Evolutionary conservation across 1,140 invertebrate species (phyloP), one percentile per base, ranked within the genome.

Genomic region (Plectrocnemia conspersa): DNA sequence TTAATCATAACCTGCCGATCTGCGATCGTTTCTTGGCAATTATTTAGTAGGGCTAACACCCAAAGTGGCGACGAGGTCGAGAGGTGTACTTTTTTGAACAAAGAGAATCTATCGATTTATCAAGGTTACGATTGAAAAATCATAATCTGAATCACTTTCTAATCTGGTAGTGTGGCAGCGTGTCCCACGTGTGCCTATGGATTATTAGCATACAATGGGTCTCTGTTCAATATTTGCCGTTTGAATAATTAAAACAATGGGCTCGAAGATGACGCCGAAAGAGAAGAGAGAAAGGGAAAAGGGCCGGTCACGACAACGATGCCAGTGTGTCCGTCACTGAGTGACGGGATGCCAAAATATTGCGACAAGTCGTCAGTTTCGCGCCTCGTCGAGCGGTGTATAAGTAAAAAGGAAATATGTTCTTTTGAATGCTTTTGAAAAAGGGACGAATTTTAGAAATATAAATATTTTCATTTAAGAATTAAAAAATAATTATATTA

Each of bases 181-280:
- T n/a, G 44, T 52, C 47, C 41, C 48, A 50, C 47, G 32, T 52
- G 49, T 7, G 24, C 9, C 11, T n/a, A 13, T 21, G 29, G 5
- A 13, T 22, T 7, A 57, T 57, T 57, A 52, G 32, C 55, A 57
- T 57, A 57, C 55, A 57, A 57, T 57, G 45, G 45, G 45, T 47
- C 45, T 24, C 45, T 16, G 45, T 47, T 47, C 45, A 47, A 32
- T 33, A 47, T 36, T 50, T 50, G 32, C 32, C 33, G 23, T 50
- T 50, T 50, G 47, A 50, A 50, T 50, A 50, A 50, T 50, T 50
- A 50, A 50, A 50, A 36, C 47, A 36, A 50, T 35, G 33, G 13
- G 9, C 21, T n/a, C n/a, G n/a, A n/a, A n/a, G n/a, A n/a, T n/a
- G 41, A 44, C 22, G 41, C 15, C 41, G 13, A 9, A 10, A 29